Evolutionary conservation across 1,140 invertebrate species (phyloP), one percentile per base, ranked within the genome.

Genomic region (Heliconius hewitsoni): DNA sequence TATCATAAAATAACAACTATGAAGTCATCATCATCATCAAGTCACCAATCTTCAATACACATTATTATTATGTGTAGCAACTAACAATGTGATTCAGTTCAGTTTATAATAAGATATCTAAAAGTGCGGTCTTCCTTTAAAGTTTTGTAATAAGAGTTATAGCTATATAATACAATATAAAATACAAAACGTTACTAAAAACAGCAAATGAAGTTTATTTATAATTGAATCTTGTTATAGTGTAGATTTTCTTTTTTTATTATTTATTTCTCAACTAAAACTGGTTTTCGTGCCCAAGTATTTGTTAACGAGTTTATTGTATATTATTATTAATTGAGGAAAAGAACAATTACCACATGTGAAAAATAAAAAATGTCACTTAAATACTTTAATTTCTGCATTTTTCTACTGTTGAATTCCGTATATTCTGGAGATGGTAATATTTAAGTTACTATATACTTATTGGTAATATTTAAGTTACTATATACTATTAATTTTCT

Each of bases 371-470:
- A 75, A 46, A 82, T 82, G 81, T 79, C 52, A 50, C 39, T 76
- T 18, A 82, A 76, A 76, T 46, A 72, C 8, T 19, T 76, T 23
- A 4, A 73, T 70, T 42, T 78, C 4, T 78, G 66, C 55, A 74
- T 50, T 46, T 66, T 78, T 8, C 30, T 76, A 55, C 23, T 76
- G 30, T 76, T 82, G 6, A 70, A 77, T 73, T 71, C 73, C 8
- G 60, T 79, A 2, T 37, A 74, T 19, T 73, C 82, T 55, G 79
- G 76, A n/a, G 79, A 77, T 75, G 77, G 82, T 83, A 75, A 81
- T 9, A 71, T 52, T 74, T 9, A 55, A 70, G 9, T 16, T 73
- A 9, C 9, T 78, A 46, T 18, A 71, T 19, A 39, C 11, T 23
- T 9, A 23, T 30, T 71, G 52, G 19, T 37, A 37, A 39, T 46